Evolutionary conservation across 2,888 invertebrate species (phyloP), one percentile per base, ranked within the genome.

Genomic region (Drosophila longiperda): DNA sequence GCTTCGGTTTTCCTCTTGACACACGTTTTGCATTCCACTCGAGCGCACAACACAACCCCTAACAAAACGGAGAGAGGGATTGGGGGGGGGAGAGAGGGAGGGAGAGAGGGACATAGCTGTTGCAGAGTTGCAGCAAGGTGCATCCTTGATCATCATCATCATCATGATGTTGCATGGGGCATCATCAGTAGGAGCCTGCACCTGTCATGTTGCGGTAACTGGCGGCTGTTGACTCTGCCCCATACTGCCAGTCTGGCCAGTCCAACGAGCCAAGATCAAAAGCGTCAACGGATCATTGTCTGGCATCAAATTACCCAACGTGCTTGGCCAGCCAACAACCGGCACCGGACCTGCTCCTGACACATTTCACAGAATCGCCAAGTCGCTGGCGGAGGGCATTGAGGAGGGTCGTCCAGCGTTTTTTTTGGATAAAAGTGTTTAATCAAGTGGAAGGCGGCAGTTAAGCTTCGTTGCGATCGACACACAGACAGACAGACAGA

Each of bases 401-500:
- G 34, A 36, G 69, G 68, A 55, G 65, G 65, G 80, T 29, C 53
- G 57, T 38, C 48, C 65, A 54, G 66, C 63, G 53, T 52, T 65
- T 33, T 68, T 82, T 33, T 68, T 82, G 90, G 78, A 82, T 91
- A 91, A 91, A 90, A 87, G 89, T 89, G 91, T 78, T 90, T 85
- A 91, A 90, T 90, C 91, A 91, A 91, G 90, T 91, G 91, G 90
- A 91, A 91, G 85, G 80, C 87, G 76, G 87, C 75, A 79, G 90
- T 80, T 80, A 80, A 86, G 79, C 78, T 82, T 63, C 63, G 53
- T 48, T 73, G 53, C 53, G 48, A 72, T 58, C 48, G 57, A 42
- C 38, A 26, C 15, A 34, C 57, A 32, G 23, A 67, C 52, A 50
- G 38, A 54, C 34, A 48, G 48, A 17, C 45, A 33, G 40, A 17